Base-by-base conservation (phyloP, 53 echinoderm and acorn worm genomes). In the Luidia sarsii region DNA sequence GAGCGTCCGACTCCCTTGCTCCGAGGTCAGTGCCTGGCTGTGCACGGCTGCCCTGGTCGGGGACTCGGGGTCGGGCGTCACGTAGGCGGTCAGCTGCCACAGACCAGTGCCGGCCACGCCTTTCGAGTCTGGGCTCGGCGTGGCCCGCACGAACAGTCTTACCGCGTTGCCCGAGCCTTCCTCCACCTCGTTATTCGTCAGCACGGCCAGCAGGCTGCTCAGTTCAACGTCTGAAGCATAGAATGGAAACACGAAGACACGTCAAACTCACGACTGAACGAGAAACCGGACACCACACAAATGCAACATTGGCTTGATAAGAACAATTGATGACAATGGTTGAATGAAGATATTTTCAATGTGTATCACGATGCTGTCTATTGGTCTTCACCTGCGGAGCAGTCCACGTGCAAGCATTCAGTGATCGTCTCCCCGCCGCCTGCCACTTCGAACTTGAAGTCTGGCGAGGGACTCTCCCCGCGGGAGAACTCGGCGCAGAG, bases 81-180 rank as follows among this genome's bases (percentile, higher is more conserved):
- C 80, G 74, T 90, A 95, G 21, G 92, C 71, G 48, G 82, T 65
- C 15, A 95, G 81, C 30, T 82, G 75, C 95, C 95, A 95, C 18
- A 95, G 84, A 24, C 90, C 87, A 3, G 79, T 70, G 9, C 95
- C 95, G 5, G 82, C 72, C 18, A 95, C 86, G 29, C 92, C 89
- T 39, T 88, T 81, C 8, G 92, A 85, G 35, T 82, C 66, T 15
- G 86, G 64, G 51, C 71, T 85, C 11, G 95, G 60, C 8, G 81
- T 70, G 33, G 91, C 91, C 7, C 80, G 79, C 13, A 91, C 75
- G 13, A 65, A 60, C 33, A 94, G 71, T 29, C 52, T 71, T 3
- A 94, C 20, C 25, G 70, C 63, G 51, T 88, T 91, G 30, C 60
- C 64, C 5, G 70, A 57, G 3, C 94, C 94, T 70, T 94, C 94